Evolutionary conservation across 2,888 invertebrate species (phyloP), one percentile per base, ranked within the genome.

Genomic region (Hypercompe scribonia): DNA sequence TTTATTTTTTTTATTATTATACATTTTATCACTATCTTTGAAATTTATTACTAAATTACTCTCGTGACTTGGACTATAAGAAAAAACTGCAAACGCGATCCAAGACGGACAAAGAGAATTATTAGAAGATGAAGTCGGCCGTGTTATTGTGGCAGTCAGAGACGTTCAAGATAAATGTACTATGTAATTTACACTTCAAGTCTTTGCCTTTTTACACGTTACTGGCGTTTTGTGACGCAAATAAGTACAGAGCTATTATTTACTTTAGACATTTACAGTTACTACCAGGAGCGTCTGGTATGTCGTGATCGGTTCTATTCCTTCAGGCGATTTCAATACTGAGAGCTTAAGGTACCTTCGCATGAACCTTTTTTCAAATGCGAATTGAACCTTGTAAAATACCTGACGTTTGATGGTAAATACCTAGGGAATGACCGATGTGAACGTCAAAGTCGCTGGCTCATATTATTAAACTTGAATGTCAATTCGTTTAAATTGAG

Each of bases 121-220:
- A 95, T 95, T 94, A 90, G 91, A 94, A 93, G 93, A 95, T 95
- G 95, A 95, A 95, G 94, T 95, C 94, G 95, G 94, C 94, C 94
- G 89, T 93, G 90, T 94, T 94, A 95, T 95, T 94, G 95, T 93
- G 91, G 92, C 91, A 89, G 88, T 80, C 86, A 86, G 88, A 87
- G 91, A 91, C 90, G 82, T 83, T 78, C 81, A 90, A 93, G 95
- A 95, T 95, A 90, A 92, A 95, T 94, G 94, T 84, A 86, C 85
- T 88, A 88, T 89, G 93, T 95, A 94, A 94, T 95, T 95, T 94
- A 94, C 94, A 93, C 92, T 81, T 88, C 88, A 86, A 86, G 89
- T 91, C 91, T 91, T 86, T 46, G 74, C 88, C 88, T 87, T 84
- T 84, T 89, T 83, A 73, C 84, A 81, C 78, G 70, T 76, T 78